These are phyloP conservation scores for Thunnus maccoyii DNA, from an alignment of 2,113 vertebrate genomes.

Conservation along the genomic window DNA sequence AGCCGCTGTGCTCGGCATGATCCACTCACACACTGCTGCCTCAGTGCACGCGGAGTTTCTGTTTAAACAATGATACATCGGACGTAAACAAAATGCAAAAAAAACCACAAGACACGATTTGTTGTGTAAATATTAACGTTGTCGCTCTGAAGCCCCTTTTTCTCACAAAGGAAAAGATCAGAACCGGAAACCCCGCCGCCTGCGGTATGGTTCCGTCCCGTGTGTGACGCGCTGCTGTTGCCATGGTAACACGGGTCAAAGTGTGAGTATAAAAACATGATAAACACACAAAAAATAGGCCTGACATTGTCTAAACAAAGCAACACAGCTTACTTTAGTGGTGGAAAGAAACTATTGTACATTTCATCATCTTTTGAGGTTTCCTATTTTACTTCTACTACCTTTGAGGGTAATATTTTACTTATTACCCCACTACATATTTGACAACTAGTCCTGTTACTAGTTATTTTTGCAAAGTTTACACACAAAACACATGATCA, in stretches of 20 bases:
- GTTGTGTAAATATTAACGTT: background rate
- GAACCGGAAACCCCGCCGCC: constrained; percentile 42
- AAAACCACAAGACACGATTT: background rate
- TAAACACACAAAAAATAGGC: background rate
- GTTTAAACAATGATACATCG: background rate
- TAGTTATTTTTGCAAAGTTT: background rate
- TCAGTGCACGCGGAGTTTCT: background rate
- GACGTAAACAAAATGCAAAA: background rate
- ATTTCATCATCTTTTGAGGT: background rate
- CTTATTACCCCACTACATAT: background rate
- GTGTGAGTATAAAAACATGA: background rate
- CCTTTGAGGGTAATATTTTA: too few species aligned
- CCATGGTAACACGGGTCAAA: constrained; percentile 75
- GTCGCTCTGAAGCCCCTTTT: background rate
- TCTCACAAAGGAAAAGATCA: background rate
- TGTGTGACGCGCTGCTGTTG: constrained; percentile 83
- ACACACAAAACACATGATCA: background rate
- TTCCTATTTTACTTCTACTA: background rate
- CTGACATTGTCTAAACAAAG: too few species aligned
- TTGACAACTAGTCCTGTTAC: background rate
- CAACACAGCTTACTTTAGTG: too few species aligned
- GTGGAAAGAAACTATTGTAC: background rate
- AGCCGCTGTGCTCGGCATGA: constrained; percentile 34
- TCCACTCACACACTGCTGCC: background rate
- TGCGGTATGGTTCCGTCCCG: constrained; percentile 58